These are phyloP conservation scores for Corydoras sp. DNA, from an alignment of 2,113 vertebrate genomes.

Conservation along the genomic window DNA sequence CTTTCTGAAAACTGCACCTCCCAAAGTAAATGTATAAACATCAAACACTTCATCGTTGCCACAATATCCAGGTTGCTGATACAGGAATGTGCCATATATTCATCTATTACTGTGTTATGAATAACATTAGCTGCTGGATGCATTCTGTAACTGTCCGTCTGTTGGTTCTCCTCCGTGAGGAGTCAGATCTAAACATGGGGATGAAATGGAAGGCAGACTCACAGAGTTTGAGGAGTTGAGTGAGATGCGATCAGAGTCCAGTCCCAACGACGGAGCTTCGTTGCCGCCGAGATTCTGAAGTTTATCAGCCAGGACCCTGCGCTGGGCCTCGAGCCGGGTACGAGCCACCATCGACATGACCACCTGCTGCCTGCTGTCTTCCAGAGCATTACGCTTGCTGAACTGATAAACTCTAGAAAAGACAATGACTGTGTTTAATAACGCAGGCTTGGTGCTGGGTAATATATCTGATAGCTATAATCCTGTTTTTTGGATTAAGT, in stretches of 20 bases:
- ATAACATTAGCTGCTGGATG: no score
- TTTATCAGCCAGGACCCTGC: conserved; percentile 70
- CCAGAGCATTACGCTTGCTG: conserved; percentile 78
- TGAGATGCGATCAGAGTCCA: conserved; percentile 71
- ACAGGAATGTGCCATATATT: no score
- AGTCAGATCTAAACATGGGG: not conserved
- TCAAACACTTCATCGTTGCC: no score
- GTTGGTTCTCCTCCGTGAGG: no score
- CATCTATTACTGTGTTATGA: no score
- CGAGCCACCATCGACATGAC: conserved; percentile 72
- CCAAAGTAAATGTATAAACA: no score
- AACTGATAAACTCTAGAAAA: conserved; percentile 77
- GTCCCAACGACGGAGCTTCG: conserved; percentile 65
- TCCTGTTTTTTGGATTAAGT: no score
- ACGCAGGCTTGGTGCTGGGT: not conserved
- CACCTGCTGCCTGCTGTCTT: conserved; percentile 76
- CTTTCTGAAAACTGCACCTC: no score
- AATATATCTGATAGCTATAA: no score
- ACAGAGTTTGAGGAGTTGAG: conserved; percentile 64
- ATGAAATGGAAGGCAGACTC: not conserved
- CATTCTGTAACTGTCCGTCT: no score
- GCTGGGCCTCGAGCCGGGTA: conserved; percentile 78
- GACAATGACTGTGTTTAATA: not conserved
- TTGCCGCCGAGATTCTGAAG: conserved; percentile 66
- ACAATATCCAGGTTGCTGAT: no score